Base-by-base conservation (phyloP, 2,113 vertebrate species). In the Ovis aries region DNA sequence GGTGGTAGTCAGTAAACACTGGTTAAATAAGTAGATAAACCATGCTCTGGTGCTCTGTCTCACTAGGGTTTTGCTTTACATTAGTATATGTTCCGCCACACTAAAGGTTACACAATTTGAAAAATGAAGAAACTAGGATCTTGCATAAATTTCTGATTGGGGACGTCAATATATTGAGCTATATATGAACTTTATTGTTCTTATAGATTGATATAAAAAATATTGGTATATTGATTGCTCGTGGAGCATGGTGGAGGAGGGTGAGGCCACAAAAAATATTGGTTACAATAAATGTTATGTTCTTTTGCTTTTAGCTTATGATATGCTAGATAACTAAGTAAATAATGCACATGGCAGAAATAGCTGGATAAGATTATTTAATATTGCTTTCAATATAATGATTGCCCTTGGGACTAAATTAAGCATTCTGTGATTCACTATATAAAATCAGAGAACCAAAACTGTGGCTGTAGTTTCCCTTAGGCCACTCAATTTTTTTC, bases 361-460 rank as follows among this genome's bases (percentile, higher is more conserved):
- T 33, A 77, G 62, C 50, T 94, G 91, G 87, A 57, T 90, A 88
- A 96, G 40, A 77, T 78, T 91, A 93, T 91, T 88, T 91, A 94
- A 78, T 62, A n/a, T 96, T 81, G 84, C 90, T 94, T 95, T 92
- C 62, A 96, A 82, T 87, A 67, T 91, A 95, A 43, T 94, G 45
- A 97, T 43, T 89, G 57, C 23, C 53, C 2, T 91, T 48, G 85
- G 88, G 71, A 94, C 83, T 92, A 94, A 94, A 94, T 74, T 64
- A 96, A 94, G 78, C 55, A 36, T 59, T 93, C 40, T 95, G 55
- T 96, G 83, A 86, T 83, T 90, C 48, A 92, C 25, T 50, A 31
- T 90, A 83, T 90, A 91, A 91, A 93, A 88, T 94, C 48, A 62
- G 45, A 92, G 52, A 85, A 64, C 88, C 85, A 62, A 74, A 91